These are phyloP conservation scores for Morpho helenor DNA, from an alignment of 2,888 invertebrate species.

Conservation along the genomic window DNA sequence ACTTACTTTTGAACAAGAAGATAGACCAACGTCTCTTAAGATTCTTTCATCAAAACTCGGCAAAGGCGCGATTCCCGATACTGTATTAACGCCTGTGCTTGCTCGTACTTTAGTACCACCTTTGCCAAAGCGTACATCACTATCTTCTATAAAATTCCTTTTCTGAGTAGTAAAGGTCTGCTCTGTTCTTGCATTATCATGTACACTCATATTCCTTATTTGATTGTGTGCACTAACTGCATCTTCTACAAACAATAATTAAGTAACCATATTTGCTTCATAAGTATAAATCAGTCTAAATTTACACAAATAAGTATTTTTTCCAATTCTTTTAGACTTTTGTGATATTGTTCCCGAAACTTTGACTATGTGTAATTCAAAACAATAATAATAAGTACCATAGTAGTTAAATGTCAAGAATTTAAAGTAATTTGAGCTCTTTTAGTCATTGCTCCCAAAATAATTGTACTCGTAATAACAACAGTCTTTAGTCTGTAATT, in stretches of 20 bases:
- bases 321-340: too few species aligned
- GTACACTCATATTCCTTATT: conserved; percentile 3
- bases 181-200: background rate
- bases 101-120: conserved; percentile 12
- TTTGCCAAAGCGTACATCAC: background rate
- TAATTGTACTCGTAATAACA: too few species aligned
- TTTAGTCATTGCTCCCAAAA: too few species aligned
- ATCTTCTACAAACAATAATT: conserved; percentile 7
- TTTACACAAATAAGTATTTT: too few species aligned
- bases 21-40: conserved; percentile 34
- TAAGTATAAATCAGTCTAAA: too few species aligned
- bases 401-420: too few species aligned
- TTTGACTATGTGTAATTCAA: too few species aligned
- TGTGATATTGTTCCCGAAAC: too few species aligned
- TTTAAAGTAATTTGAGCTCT: too few species aligned
- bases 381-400: too few species aligned
- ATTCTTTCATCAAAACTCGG: conserved; percentile 35
- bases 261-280: background rate
- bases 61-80: conserved; percentile 4
- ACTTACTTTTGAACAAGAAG: conserved; percentile 37
- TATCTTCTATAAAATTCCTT: conserved; percentile 2
- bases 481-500: too few species aligned
- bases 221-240: conserved; percentile 1
- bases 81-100: conserved; percentile 18
- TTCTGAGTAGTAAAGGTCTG: background rate